phyloP scores from a whole-genome alignment of 2,113 vertebrate species.

The Leucopsar rothschildi region DNA sequence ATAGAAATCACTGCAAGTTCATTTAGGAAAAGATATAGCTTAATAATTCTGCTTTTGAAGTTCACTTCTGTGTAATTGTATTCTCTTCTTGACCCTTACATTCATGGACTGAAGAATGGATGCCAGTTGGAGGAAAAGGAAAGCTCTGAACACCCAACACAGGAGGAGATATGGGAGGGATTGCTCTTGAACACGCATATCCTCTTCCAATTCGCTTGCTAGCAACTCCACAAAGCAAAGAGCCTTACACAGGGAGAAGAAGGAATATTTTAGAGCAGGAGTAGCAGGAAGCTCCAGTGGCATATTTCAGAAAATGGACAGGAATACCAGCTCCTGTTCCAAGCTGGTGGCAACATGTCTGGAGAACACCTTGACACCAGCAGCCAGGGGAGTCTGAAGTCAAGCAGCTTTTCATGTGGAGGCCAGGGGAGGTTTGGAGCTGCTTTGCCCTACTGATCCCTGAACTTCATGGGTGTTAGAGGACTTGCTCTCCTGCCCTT shows the following conservation, averaged over 20 bases:
- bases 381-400: neutral
- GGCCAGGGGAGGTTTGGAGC: neutral
- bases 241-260: neutral
- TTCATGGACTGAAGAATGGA: neutral
- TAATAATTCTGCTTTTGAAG: neutral
- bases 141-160: neutral
- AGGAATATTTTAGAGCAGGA: neutral
- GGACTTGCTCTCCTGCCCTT: constrained; percentile 2
- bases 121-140: neutral
- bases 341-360: neutral
- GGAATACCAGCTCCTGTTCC: neutral
- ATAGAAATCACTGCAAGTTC: neutral
- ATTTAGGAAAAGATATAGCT: neutral
- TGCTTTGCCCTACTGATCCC: neutral
- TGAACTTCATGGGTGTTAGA: constrained; percentile 16
- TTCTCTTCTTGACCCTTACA: neutral
- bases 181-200: neutral
- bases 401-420: neutral
- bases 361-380: neutral
- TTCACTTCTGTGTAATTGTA: neutral
- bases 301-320: neutral
- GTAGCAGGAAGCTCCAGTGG: neutral
- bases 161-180: neutral
- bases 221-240: neutral
- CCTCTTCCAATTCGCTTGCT: neutral